Evolutionary conservation across 2,888 invertebrate genomes (phyloP).

Genomic region (Yponomeuta evonymella): DNA sequence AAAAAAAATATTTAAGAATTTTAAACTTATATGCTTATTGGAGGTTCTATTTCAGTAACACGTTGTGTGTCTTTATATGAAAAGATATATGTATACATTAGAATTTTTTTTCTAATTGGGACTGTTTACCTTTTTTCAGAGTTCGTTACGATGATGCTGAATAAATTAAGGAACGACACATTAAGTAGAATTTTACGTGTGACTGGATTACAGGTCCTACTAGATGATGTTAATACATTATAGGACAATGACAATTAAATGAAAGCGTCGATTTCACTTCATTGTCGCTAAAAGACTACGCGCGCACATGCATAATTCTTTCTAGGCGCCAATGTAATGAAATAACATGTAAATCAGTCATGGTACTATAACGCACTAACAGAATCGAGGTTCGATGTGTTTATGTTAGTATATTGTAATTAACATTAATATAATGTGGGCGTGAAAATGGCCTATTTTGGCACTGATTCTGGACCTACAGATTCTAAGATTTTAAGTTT

Average conservation of each 20-base stretch:
- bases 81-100: neutral
- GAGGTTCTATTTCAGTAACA: no score
- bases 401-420: neutral
- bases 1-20: no score
- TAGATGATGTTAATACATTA: neutral
- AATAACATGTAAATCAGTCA: neutral
- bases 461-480: neutral
- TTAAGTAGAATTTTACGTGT: neutral
- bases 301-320: no score
- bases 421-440: neutral
- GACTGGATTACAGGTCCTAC: neutral
- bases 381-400: neutral
- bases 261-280: no score
- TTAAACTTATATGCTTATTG: no score
- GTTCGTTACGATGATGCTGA: conserved; percentile 71
- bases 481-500: neutral
- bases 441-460: neutral
- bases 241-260: neutral
- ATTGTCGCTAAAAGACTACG: no score
- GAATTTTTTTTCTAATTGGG: neutral
- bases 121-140: conserved; percentile 45
- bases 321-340: no score
- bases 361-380: neutral
- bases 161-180: conserved; percentile 31
- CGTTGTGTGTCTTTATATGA: no score